Percentiles rank a stretch among this genome's conserved stretches.
Evolutionary conservation across 1,140 invertebrate species (phyloP).

Genomic region (Anoplophora glabripennis): DNA sequence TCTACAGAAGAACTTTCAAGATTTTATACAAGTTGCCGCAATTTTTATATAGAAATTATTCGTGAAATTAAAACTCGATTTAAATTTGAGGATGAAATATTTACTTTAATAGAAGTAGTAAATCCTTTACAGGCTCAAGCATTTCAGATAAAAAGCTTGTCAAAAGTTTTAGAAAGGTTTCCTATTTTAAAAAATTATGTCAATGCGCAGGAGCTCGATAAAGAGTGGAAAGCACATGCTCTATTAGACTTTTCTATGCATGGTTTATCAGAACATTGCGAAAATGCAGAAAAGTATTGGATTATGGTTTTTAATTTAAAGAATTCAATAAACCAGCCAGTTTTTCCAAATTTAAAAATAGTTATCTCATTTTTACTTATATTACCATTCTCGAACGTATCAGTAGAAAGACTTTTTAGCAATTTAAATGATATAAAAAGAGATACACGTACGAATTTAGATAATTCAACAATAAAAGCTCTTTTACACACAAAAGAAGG

Average conservation of each 20-base stretch:
- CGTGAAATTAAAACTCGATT: no score
- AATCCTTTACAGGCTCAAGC: no score
- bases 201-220: not conserved
- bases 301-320: not conserved
- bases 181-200: no score
- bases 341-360: conserved; percentile 13
- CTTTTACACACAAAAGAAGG: not conserved
- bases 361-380: conserved; percentile 7
- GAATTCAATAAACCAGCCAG: not conserved
- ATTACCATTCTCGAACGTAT: conserved; percentile 10
- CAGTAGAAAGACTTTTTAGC: conserved; percentile 10
- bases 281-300: conserved; percentile 3
- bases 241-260: not conserved
- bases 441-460: not conserved
- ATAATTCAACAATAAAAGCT: not conserved
- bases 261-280: not conserved
- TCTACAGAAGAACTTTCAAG: no score
- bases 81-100: no score
- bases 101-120: no score
- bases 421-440: conserved; percentile 10
- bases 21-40: no score
- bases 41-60: not conserved
- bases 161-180: no score
- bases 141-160: no score
- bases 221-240: conserved; percentile 5